Conservation (phyloP, 2,888 invertebrate genomes). For the Rambutsinella grinnellia region DNA sequence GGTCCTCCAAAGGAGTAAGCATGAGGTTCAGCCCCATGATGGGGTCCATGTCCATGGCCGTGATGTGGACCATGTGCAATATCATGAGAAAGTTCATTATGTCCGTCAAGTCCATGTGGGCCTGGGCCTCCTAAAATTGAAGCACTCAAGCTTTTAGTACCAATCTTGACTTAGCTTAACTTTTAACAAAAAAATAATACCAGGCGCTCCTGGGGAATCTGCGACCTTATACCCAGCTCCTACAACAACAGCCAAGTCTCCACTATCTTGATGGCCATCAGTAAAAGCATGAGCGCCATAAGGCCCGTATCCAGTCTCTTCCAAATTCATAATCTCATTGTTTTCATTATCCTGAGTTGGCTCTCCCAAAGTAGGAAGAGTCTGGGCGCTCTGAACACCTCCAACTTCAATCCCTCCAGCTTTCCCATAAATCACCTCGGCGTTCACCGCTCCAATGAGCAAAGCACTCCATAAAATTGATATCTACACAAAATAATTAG, state of each 20-base stretch:
- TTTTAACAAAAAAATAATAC: neutral
- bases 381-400: conserved; percentile 7
- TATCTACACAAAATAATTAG: conserved; percentile 17
- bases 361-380: neutral
- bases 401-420: conserved; percentile 1
- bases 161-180: no score
- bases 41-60: conserved; percentile 12
- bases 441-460: neutral
- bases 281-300: conserved; percentile 24
- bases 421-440: conserved; percentile 42
- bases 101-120: neutral
- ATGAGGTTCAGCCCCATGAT: conserved; percentile 3
- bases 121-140: no score
- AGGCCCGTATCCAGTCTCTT: conserved; percentile 38
- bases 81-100: no score
- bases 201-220: conserved; percentile 16
- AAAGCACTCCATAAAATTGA: conserved; percentile 19
- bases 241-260: conserved; percentile 38
- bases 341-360: neutral
- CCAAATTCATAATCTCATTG: conserved; percentile 34
- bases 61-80: neutral
- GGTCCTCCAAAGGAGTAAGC: neutral
- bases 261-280: conserved; percentile 18
- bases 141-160: no score
- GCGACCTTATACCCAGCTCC: conserved; percentile 44